Base-by-base conservation (phyloP, 2,797 vertebrate species). In the Urosaurus nigricauda region DNA sequence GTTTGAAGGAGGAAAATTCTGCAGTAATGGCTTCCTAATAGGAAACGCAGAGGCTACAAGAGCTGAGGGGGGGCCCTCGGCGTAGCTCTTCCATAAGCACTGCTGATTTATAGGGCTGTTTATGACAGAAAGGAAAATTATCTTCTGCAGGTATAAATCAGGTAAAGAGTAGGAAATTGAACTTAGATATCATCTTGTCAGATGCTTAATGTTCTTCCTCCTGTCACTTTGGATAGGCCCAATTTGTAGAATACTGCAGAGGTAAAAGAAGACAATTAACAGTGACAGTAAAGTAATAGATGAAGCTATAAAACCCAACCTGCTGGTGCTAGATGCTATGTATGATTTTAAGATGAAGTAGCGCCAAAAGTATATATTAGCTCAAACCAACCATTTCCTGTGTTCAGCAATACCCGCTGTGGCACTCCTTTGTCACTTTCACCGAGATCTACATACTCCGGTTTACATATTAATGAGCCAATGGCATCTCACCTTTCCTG, bases 181-280 rank as follows among this genome's bases (percentile, higher is more conserved):
- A 99, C 99, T 99, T 99, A 99, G 99, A 99, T 99, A 99, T 99
- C 99, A 99, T 99, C 98, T 99, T 99, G 99, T 99, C 99, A 99
- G 99, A 99, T 99, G 99, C 98, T 99, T 99, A 99, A 99, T 99
- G 99, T 98, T 99, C 98, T 99, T 99, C 98, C 98, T 99, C 98
- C 98, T 99, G 99, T 99, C 99, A 99, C 98, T 99, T 99, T 99
- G 98, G 98, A 99, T 99, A 99, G 98, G 98, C 98, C 98, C 99
- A 99, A 99, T 99, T 99, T 99, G 98, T 98, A 99, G 98, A 99
- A 99, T 99, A 98, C 98, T 98, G 99, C 98, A 97, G 98, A 99
- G 99, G 99, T 99, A 99, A 99, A 99, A 98, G 98, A 99, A 99
- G 98, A 99, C 99, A 99, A 99, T 99, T 99, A 99, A 99, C 99